Base-by-base conservation (phyloP, 2,888 invertebrate species). In the Piscicola geometra region DNA sequence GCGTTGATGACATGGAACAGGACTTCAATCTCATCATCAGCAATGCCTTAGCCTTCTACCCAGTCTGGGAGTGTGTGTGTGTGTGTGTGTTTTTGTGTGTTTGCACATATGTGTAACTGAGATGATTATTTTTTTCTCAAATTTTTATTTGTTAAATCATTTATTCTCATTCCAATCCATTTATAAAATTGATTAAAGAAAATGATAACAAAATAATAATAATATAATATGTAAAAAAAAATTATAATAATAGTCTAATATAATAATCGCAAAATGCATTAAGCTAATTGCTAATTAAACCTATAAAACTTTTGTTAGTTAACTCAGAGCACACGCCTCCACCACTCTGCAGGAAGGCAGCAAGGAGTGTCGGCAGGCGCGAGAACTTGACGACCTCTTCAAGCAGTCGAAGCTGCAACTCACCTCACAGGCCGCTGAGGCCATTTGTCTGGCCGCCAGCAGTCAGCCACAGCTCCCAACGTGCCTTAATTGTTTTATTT, bases 21-120 rank as follows among this genome's bases (percentile, higher is more conserved):
- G 98, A 99, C 84, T 90, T 99, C 80, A 93, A 94, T 82, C 88
- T 96, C 50, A 89, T 99, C 82, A 91, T 96, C 36, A 92, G 90
- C 81, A 99, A 99, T 87, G 94, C 97, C 0, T 94, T 94, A 85
- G 91, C 93, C 12, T 98, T 94, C 87, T 97, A 97, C 85, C 95
- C 89, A 88, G 89, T 89, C 28, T 56, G 25, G 36, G 33, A 73
- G n/a, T 28, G 25, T 25, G n/a, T 25, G 28, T n/a, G 2, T 66
- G 36, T 25, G 36, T 66, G 28, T 50, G n/a, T 32, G n/a, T n/a
- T n/a, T n/a, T n/a, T n/a, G n/a, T n/a, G n/a, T n/a, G n/a, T 25
- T 15, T 33, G n/a, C 64, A 9, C 33, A 12, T 21, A n/a, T 28
- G 0, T 67, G 52, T 73, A n/a, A n/a, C n/a, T n/a, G n/a, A n/a